Evolutionary conservation across 2,888 invertebrate genomes (phyloP).

Genomic region (Chironomus tentans): DNA sequence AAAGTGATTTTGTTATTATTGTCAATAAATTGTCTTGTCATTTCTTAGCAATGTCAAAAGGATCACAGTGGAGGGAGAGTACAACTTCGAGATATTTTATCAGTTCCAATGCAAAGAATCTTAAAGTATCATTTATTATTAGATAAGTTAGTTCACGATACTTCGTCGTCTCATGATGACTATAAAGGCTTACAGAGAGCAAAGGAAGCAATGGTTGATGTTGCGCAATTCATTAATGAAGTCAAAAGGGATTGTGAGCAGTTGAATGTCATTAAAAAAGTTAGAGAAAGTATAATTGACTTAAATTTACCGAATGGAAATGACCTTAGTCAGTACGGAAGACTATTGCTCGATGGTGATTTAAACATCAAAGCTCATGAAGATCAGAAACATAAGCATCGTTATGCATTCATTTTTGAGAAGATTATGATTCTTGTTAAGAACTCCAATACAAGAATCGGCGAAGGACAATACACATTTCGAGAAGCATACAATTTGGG

Average conservation of each 20-base stretch:
- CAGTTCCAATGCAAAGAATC: constrained; percentile 97
- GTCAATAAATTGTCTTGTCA: too few species aligned
- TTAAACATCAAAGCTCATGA: constrained; percentile 83
- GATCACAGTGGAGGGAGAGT: constrained; percentile 92
- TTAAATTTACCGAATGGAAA: constrained; percentile 72
- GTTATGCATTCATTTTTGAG: constrained; percentile 97
- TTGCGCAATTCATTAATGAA: constrained; percentile 96
- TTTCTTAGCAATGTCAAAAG: constrained; percentile 75
- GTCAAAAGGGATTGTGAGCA: constrained; percentile 94
- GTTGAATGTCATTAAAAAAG: constrained; percentile 77
- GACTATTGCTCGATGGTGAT: constrained; percentile 88
- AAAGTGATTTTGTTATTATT: background rate
- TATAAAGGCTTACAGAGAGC: constrained; percentile 73
- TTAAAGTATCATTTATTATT: constrained; percentile 93
- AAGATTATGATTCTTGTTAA: constrained; percentile 71
- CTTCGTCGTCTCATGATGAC: constrained; percentile 75
- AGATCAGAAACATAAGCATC: constrained; percentile 71
- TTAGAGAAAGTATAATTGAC: constrained; percentile 73
- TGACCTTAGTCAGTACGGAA: constrained; percentile 80
- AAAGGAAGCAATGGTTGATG: constrained; percentile 91
- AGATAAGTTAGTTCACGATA: constrained; percentile 80
- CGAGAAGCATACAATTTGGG: constrained; percentile 74
- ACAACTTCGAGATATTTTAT: constrained; percentile 87
- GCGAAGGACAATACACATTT: constrained; percentile 76
- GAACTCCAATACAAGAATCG: constrained; percentile 39